phyloP scores from a whole-genome alignment of 2,113 vertebrate species.

The Phoxinus phoxinus region DNA sequence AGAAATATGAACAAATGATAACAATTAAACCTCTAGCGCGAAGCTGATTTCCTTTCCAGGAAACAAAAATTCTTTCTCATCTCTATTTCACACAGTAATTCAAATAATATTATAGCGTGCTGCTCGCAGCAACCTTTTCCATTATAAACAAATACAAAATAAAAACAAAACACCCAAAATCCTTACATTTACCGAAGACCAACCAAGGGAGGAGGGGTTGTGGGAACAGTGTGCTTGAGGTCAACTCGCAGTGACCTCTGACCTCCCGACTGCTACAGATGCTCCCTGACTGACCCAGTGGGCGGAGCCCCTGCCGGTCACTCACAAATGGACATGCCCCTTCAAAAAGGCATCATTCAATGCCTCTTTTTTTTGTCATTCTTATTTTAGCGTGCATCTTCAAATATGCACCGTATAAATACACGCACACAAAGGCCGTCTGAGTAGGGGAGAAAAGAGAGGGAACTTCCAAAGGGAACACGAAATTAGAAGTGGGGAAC shows the following conservation, averaged over 20 bases:
- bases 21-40: conserved; percentile 46
- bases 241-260: conserved; percentile 5
- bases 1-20: conserved; percentile 53
- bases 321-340: conserved; percentile 26
- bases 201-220: conserved; percentile 18
- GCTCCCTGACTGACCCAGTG: conserved; percentile 19
- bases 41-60: conserved; percentile 42
- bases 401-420: conserved; percentile 41
- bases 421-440: conserved; percentile 31
- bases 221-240: conserved; percentile 16
- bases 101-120: conserved; percentile 90
- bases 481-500: neutral
- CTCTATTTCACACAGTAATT: conserved; percentile 76
- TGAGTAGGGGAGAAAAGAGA: conserved; percentile 23
- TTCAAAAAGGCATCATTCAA: conserved; percentile 34
- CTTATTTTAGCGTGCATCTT: conserved; percentile 39
- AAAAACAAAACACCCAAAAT: conserved; percentile 62
- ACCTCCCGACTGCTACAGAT: conserved; percentile 31
- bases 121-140: conserved; percentile 91
- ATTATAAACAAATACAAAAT: conserved; percentile 66
- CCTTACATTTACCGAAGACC: conserved; percentile 84
- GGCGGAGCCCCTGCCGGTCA: conserved; percentile 12
- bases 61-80: conserved; percentile 68
- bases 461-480: conserved; percentile 31
- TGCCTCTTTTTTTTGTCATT: conserved; percentile 3